A percentile compares a stretch with the other conserved stretches of the same genome.
Evolutionary conservation across 1,140 invertebrate genomes (phyloP).

Genomic region (Mizuhopecten yessoensis): DNA sequence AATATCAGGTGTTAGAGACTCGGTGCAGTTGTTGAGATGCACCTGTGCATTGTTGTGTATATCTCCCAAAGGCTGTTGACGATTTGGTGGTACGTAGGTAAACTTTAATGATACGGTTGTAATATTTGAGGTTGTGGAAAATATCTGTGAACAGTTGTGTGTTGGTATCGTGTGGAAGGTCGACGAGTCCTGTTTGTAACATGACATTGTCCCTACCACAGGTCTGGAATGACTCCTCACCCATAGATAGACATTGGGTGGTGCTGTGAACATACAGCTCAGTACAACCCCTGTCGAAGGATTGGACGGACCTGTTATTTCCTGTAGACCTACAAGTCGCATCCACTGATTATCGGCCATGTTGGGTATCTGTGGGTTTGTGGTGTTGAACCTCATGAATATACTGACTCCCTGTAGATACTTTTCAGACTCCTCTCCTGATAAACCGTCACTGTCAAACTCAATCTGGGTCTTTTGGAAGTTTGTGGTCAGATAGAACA

Average conservation of each 20-base stretch:
- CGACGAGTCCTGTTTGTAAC: conserved; percentile 61
- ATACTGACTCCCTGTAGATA: conserved; percentile 74
- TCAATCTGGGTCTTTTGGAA: conserved; percentile 75
- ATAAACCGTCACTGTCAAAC: conserved; percentile 66
- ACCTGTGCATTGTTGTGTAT: conserved; percentile 68
- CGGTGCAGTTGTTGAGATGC: conserved; percentile 48
- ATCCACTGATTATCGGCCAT: background rate
- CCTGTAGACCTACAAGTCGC: background rate
- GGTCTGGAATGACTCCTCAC: background rate
- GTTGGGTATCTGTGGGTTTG: conserved; percentile 36
- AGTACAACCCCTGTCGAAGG: background rate
- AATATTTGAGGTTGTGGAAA: conserved; percentile 1
- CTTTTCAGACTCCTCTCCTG: conserved; percentile 74
- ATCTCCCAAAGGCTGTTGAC: conserved; percentile 72
- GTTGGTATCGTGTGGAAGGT: conserved; percentile 50
- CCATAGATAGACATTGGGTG: background rate
- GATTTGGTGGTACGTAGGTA: conserved; percentile 65
- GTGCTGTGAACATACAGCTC: conserved; percentile 37
- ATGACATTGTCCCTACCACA: conserved; percentile 60
- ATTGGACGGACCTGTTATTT: background rate
- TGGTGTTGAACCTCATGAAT: conserved; percentile 70
- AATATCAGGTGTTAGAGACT: conserved; percentile 34
- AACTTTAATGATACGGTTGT: conserved; percentile 65
- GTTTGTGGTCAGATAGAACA: conserved; percentile 65
- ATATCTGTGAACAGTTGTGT: conserved; percentile 30